These are phyloP conservation scores for Drosophila infuscata DNA, from an alignment of 2,888 invertebrate species.

Conservation along the genomic window DNA sequence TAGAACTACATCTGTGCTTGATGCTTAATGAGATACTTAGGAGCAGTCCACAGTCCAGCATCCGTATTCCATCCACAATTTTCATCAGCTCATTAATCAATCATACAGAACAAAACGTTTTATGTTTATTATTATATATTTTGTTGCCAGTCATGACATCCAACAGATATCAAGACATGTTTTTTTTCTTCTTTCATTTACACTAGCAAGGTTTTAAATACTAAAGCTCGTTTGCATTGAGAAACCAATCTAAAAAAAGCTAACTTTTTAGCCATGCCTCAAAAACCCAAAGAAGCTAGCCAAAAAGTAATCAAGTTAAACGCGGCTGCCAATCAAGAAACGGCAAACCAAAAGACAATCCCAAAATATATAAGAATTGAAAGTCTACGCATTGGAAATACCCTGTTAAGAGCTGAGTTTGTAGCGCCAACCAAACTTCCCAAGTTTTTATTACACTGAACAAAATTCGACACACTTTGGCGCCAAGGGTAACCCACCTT, in stretches of 20 bases:
- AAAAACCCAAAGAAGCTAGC: constrained; percentile 48
- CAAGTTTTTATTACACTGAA: background rate
- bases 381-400: constrained; percentile 3
- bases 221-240: constrained; percentile 65
- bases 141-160: constrained; percentile 54
- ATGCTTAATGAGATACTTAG: constrained; percentile 17
- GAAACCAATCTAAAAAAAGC: constrained; percentile 33
- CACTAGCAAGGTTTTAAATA: constrained; percentile 48
- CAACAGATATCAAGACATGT: constrained; percentile 18
- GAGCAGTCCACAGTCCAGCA: background rate
- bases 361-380: constrained; percentile 6
- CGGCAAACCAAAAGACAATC: constrained; percentile 26
- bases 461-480: too few relatives aligned
- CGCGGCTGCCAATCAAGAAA: constrained; percentile 19
- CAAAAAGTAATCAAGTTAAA: constrained; percentile 49
- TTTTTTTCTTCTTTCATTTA: constrained; percentile 7
- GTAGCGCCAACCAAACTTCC: background rate
- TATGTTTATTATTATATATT: background rate
- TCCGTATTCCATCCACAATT: constrained; percentile 15
- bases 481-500: too few relatives aligned
- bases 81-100: constrained; percentile 36
- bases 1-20: constrained; percentile 22
- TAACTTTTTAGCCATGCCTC: constrained; percentile 22
- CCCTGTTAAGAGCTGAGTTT: background rate
- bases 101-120: constrained; percentile 42